phyloP scores from a whole-genome alignment of 1,140 invertebrate species.

The Magallana angulata region DNA sequence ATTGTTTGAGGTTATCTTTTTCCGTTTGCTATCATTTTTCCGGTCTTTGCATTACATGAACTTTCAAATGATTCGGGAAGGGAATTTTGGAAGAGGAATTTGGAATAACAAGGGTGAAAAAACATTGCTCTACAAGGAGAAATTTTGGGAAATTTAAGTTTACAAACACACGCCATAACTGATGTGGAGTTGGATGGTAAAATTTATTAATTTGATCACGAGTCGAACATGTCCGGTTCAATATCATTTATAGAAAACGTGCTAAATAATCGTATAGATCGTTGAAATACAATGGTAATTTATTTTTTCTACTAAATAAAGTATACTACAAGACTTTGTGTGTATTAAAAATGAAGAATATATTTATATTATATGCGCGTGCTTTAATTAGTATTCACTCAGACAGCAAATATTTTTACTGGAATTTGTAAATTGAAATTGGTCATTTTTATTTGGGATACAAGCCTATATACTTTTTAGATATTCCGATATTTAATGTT shows the following conservation, averaged over 20 bases:
- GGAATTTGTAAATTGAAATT: too few relatives aligned
- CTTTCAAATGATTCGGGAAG: not conserved
- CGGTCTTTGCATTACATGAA: not conserved
- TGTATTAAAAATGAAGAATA: not conserved
- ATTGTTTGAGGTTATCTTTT: slow-evolving; percentile 9
- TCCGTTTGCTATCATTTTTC: not conserved
- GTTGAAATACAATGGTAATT: not conserved
- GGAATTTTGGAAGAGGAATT: not conserved
- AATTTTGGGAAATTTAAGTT: not conserved
- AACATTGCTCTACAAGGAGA: not conserved
- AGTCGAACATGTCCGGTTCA: slow-evolving; percentile 32
- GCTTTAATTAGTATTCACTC: not conserved
- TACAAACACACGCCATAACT: slow-evolving; percentile 1
- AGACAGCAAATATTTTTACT: too few relatives aligned
- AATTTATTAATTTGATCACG: not conserved
- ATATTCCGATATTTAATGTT: too few relatives aligned
- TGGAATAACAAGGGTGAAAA: not conserved
- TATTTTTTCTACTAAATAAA: not conserved
- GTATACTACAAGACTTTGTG: not conserved
- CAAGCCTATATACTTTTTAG: too few relatives aligned
- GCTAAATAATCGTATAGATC: not conserved
- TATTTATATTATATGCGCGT: not conserved
- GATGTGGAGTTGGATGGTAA: slow-evolving; percentile 37
- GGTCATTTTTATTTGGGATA: too few relatives aligned
- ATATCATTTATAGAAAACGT: not conserved